Evolutionary conservation across 64 coral and sea anemone species (phyloP).

Genomic region (Trachythela sp.): DNA sequence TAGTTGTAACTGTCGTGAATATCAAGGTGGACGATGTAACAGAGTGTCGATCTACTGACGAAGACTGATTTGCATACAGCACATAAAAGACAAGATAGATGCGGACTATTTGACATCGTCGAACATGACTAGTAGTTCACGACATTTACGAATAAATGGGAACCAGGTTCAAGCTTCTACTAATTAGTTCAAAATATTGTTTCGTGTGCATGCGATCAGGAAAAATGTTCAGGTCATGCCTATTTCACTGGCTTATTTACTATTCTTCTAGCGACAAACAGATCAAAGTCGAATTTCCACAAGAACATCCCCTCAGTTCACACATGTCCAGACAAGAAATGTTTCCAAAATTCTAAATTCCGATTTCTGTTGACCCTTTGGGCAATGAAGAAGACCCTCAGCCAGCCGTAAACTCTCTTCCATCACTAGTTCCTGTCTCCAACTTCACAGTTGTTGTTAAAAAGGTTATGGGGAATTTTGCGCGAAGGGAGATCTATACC

Average conservation of each 20-base stretch:
- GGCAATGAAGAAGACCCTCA: neutral
- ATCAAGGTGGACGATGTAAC: too few relatives aligned
- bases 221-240: too few relatives aligned
- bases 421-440: constrained; percentile 11
- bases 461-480: constrained; percentile 96
- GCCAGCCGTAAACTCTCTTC: neutral
- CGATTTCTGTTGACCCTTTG: neutral
- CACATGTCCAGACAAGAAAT: constrained; percentile 92
- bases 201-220: too few relatives aligned
- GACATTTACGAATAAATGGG: neutral
- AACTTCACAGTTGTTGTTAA: constrained; percentile 58
- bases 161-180: too few relatives aligned
- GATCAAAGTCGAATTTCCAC: constrained; percentile 73
- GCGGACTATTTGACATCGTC: too few relatives aligned
- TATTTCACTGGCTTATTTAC: too few relatives aligned
- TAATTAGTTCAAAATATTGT: too few relatives aligned
- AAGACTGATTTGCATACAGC: too few relatives aligned
- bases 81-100: too few relatives aligned
- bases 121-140: too few relatives aligned
- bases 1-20: too few relatives aligned
- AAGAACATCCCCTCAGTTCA: constrained; percentile 73
- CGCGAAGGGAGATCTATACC: constrained; percentile 77
- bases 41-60: too few relatives aligned
- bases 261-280: constrained; percentile 58
- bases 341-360: constrained; percentile 63